Evolutionary conservation across 1,140 invertebrate species (phyloP).

Genomic region (Acromyrmex charruanus): DNA sequence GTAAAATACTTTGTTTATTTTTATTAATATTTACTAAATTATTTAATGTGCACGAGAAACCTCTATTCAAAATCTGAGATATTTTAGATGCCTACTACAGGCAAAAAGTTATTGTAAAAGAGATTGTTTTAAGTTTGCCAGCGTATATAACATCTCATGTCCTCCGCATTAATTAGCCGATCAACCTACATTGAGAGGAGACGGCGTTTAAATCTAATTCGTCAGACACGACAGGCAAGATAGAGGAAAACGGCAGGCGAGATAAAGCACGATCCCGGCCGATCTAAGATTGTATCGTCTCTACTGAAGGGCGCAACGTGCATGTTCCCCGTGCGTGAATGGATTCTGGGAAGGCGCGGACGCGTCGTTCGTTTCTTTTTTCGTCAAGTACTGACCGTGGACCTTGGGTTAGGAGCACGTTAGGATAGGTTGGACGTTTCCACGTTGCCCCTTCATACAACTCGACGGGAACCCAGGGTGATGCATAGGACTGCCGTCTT

Average conservation of each 20-base stretch:
- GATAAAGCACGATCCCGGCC: conserved; percentile 30
- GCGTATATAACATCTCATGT: neutral
- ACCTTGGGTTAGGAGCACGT: conserved; percentile 40
- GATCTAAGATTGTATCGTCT: conserved; percentile 50
- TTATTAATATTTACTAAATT: neutral
- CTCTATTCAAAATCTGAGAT: neutral
- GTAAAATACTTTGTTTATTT: neutral
- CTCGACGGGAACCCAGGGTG: conserved; percentile 7
- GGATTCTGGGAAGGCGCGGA: conserved; percentile 68
- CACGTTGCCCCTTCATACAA: conserved; percentile 22
- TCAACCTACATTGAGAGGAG: conserved; percentile 28
- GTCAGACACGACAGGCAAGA: conserved; percentile 25
- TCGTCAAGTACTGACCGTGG: conserved; percentile 41
- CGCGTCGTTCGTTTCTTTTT: neutral
- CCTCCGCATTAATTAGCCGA: conserved; percentile 31
- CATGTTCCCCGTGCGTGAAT: conserved; percentile 59
- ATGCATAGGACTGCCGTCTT: neutral
- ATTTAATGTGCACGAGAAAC: neutral
- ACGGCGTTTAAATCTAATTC: conserved; percentile 50
- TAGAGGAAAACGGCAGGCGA: conserved; percentile 6
- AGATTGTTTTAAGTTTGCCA: neutral
- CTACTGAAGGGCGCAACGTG: neutral
- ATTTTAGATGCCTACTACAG: neutral
- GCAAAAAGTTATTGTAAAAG: neutral
- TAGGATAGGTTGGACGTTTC: conserved; percentile 71